phyloP scores from a whole-genome alignment of 2,797 vertebrate genomes.

The Phataginus tetradactyla region DNA sequence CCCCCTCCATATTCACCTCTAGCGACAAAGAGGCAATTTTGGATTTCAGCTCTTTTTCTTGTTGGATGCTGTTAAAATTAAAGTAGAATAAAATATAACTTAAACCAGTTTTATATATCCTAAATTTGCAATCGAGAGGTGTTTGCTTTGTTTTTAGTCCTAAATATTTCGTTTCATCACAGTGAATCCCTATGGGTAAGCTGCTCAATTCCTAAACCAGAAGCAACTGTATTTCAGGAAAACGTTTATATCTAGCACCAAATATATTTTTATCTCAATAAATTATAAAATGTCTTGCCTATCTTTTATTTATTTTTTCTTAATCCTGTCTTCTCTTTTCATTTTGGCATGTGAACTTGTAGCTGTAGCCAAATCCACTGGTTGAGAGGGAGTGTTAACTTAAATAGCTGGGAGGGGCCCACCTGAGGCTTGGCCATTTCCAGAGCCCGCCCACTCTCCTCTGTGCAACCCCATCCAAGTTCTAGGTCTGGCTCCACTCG shows the following conservation, averaged over 20 bases:
- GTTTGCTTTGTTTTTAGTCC: not conserved
- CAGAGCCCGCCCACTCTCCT: not conserved
- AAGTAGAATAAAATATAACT: constrained; percentile 23
- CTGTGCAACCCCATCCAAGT: not conserved
- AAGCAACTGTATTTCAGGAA: constrained; percentile 29
- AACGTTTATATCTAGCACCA: not conserved
- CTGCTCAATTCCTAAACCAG: constrained; percentile 57
- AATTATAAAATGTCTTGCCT: not conserved
- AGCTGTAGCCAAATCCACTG: not conserved
- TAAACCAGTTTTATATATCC: not conserved
- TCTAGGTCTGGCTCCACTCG: not conserved
- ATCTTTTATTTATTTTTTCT: not conserved
- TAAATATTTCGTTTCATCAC: constrained; percentile 33
- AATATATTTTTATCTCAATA: constrained; percentile 41
- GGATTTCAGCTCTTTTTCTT: constrained; percentile 57
- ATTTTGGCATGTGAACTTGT: not conserved
- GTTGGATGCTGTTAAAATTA: constrained; percentile 49
- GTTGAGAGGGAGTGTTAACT: not conserved
- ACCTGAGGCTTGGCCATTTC: not conserved
- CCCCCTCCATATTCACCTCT: constrained; percentile 22
- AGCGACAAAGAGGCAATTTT: constrained; percentile 44
- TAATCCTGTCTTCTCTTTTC: not conserved
- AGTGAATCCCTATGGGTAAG: constrained; percentile 37
- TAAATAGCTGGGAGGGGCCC: not conserved
- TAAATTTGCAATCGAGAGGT: constrained; percentile 48